Conservation (phyloP, 1,140 invertebrate species). For the Drosophila yakuba region DNA sequence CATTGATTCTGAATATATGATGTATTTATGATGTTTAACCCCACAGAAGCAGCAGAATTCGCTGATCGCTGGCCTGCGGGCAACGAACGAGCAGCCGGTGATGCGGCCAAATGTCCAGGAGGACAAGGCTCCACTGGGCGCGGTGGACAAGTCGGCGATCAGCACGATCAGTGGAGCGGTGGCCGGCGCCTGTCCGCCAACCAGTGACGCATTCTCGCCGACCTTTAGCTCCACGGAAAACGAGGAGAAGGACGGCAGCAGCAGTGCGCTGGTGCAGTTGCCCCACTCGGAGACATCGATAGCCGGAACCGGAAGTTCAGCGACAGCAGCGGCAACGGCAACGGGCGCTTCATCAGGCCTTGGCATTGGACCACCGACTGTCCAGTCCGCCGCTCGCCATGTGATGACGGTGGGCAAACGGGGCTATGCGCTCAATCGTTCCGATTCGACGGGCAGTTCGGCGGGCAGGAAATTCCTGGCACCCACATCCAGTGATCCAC, state of each 20-base stretch:
- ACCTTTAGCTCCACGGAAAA: slow-evolving; percentile 81
- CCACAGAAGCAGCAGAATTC: slow-evolving; percentile 96
- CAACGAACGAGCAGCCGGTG: slow-evolving; percentile 92
- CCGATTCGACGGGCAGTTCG: slow-evolving; percentile 92
- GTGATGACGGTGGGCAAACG: slow-evolving; percentile 75
- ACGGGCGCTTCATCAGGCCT: background rate
- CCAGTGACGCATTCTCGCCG: slow-evolving; percentile 79
- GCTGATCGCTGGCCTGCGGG: slow-evolving; percentile 94
- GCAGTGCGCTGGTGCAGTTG: slow-evolving; percentile 84
- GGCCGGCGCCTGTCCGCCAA: slow-evolving; percentile 72
- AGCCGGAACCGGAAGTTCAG: background rate
- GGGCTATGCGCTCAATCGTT: slow-evolving; percentile 86
- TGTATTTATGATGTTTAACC: too few relatives aligned
- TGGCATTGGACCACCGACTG: background rate
- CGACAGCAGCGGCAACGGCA: background rate
- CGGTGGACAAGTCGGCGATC: slow-evolving; percentile 68
- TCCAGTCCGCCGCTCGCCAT: slow-evolving; percentile 84
- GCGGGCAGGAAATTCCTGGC: slow-evolving; percentile 94
- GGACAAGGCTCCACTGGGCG: slow-evolving; percentile 85
- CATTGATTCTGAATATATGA: background rate
- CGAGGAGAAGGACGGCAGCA: slow-evolving; percentile 77
- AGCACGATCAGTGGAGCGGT: slow-evolving; percentile 77
- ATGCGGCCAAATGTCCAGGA: slow-evolving; percentile 86
- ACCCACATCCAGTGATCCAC: slow-evolving; percentile 94
- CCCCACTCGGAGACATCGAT: slow-evolving; percentile 22